Conservation (phyloP, 2,888 invertebrate genomes). For the Latrodectus hesperus region DNA sequence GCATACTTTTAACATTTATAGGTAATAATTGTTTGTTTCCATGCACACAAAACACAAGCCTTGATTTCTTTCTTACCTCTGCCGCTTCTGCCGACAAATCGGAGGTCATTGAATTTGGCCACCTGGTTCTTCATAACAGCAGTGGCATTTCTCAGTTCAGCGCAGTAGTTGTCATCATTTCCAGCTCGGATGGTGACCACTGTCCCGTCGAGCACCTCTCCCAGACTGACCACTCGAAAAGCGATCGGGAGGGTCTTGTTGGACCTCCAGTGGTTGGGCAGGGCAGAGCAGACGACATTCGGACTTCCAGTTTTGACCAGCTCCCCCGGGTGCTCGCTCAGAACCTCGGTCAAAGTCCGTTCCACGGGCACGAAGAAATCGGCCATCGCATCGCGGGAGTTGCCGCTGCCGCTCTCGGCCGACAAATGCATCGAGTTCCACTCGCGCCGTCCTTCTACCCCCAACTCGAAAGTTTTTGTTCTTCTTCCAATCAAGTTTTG, state of each 20-base stretch:
- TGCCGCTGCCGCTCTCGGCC: conserved; percentile 55
- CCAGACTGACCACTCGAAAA: conserved; percentile 94
- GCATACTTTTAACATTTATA: too few species aligned
- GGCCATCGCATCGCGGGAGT: conserved; percentile 54
- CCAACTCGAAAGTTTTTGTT: conserved; percentile 23
- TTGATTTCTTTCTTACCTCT: conserved; percentile 84
- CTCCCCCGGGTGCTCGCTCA: conserved; percentile 83
- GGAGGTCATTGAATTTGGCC: conserved; percentile 96
- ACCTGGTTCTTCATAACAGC: conserved; percentile 97
- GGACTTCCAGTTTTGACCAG: conserved; percentile 91
- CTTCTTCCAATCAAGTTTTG: neutral
- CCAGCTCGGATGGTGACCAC: conserved; percentile 94
- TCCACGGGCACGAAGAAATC: conserved; percentile 69
- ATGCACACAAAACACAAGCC: neutral
- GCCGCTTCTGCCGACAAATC: conserved; percentile 98
- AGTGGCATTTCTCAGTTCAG: conserved; percentile 91
- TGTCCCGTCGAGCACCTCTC: conserved; percentile 95
- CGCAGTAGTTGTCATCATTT: conserved; percentile 97
- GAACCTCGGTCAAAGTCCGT: conserved; percentile 81
- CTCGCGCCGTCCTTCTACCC: conserved; percentile 28
- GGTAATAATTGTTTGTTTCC: too few species aligned
- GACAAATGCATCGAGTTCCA: conserved; percentile 58
- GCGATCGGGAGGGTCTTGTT: conserved; percentile 97
- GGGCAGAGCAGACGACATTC: conserved; percentile 93
- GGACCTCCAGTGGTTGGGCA: conserved; percentile 96